Conservation (phyloP, 2,888 invertebrate genomes). For the Clivina fossor region DNA sequence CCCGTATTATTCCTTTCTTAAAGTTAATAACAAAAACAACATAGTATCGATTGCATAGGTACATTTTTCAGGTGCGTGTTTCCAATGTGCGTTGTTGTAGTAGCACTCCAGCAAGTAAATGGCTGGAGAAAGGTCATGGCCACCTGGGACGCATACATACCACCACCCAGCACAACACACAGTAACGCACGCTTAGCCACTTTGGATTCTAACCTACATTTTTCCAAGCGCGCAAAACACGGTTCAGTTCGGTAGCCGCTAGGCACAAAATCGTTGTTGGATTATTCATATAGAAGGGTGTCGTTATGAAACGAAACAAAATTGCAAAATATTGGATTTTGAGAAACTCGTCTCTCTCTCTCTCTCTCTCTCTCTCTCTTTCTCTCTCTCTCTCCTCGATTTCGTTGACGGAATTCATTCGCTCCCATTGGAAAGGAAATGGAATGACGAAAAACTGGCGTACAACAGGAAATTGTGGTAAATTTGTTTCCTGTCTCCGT, state of each 20-base stretch:
- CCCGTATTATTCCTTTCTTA: no score
- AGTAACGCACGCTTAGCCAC: background rate
- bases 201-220: slow-evolving; percentile 3
- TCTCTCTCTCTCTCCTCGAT: no score
- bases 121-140: slow-evolving; percentile 15
- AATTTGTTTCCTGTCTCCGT: slow-evolving; percentile 26
- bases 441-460: slow-evolving; percentile 25
- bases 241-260: background rate
- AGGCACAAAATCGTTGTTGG: slow-evolving; percentile 10
- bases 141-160: background rate
- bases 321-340: slow-evolving; percentile 31
- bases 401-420: no score
- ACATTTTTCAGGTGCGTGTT: slow-evolving; percentile 11
- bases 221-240: background rate
- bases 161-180: background rate
- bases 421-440: slow-evolving; percentile 30
- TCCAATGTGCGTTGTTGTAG: no score
- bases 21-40: no score
- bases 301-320: slow-evolving; percentile 30
- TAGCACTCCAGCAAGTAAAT: no score
- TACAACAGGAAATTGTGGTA: slow-evolving; percentile 27
- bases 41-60: slow-evolving; percentile 20
- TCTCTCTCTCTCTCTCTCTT: no score
- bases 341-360: slow-evolving; percentile 17
- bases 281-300: slow-evolving; percentile 21